Conservation (phyloP, 2,888 invertebrate genomes). For the Pollenia angustigena region DNA sequence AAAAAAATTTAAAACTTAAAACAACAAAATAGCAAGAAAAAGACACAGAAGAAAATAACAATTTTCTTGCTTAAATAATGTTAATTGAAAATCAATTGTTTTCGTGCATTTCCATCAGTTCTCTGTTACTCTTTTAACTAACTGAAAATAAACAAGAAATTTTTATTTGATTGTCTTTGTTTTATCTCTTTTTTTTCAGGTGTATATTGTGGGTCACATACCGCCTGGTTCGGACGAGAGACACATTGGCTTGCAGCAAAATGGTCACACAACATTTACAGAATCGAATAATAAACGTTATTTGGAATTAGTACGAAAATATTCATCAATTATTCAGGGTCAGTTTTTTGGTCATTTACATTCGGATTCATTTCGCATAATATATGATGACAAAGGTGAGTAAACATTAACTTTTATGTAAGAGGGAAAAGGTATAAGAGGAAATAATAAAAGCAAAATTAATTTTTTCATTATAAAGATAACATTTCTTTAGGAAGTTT, state of each 20-base stretch:
- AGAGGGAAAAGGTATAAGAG: too few species aligned
- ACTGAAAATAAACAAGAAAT: constrained; percentile 13
- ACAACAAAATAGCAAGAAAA: background rate
- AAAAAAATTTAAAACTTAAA: constrained; percentile 2
- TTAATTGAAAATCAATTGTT: constrained; percentile 71
- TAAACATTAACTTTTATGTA: constrained; percentile 5
- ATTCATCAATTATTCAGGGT: constrained; percentile 92
- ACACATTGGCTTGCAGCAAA: constrained; percentile 88
- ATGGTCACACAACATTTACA: constrained; percentile 87
- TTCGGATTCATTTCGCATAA: constrained; percentile 94
- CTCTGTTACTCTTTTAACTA: background rate
- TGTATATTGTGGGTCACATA: constrained; percentile 95
- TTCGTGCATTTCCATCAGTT: constrained; percentile 10
- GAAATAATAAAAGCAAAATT: too few species aligned
- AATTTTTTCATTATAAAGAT: too few species aligned
- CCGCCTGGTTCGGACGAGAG: constrained; percentile 95
- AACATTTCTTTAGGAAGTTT: too few species aligned
- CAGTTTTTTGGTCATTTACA: constrained; percentile 97
- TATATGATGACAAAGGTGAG: constrained; percentile 91
- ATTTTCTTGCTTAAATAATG: constrained; percentile 44
- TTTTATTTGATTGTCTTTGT: constrained; percentile 35
- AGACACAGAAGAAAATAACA: background rate
- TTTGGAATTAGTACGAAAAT: constrained; percentile 89
- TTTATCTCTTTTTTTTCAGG: constrained; percentile 86
- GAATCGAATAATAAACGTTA: constrained; percentile 91